Evolutionary conservation across 2,113 vertebrate species (phyloP).

Genomic region (Pholis gunnellus): DNA sequence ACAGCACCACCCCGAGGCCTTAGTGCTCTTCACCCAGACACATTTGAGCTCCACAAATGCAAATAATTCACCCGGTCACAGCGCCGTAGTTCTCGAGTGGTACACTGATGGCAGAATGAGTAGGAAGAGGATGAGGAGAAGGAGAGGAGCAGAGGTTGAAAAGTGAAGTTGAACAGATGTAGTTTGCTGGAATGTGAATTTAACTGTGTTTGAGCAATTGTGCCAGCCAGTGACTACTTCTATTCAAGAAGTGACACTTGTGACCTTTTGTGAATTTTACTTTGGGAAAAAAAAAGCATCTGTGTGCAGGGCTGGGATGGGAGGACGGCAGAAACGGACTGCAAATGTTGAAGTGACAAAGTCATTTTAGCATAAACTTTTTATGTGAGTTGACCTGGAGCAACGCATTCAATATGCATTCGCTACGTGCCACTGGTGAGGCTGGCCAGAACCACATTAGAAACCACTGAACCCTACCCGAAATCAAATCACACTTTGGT

Average conservation of each 20-base stretch:
- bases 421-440: constrained; percentile 23
- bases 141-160: constrained; percentile 24
- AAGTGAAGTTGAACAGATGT: constrained; percentile 20
- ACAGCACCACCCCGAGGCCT: constrained; percentile 36
- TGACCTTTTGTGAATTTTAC: constrained; percentile 10
- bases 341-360: constrained; percentile 30
- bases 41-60: constrained; percentile 67
- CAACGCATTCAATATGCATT: constrained; percentile 53
- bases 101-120: constrained; percentile 26
- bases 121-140: not conserved
- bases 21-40: constrained; percentile 38
- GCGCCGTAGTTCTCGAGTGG: constrained; percentile 47
- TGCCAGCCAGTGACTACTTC: not conserved
- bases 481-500: constrained; percentile 59
- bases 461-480: constrained; percentile 66
- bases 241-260: not conserved
- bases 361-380: constrained; percentile 45
- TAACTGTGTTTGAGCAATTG: constrained; percentile 5
- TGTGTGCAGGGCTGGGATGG: not conserved
- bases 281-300: constrained; percentile 17
- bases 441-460: constrained; percentile 48
- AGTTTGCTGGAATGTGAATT: constrained; percentile 19
- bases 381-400: constrained; percentile 55
- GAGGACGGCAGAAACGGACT: constrained; percentile 2
- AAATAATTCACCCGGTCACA: constrained; percentile 56